Percentiles rank a stretch among this genome's conserved stretches.
These are phyloP conservation scores for Ispidina lecontei DNA, from an alignment of 2,797 vertebrate species.

Conservation along the genomic window DNA sequence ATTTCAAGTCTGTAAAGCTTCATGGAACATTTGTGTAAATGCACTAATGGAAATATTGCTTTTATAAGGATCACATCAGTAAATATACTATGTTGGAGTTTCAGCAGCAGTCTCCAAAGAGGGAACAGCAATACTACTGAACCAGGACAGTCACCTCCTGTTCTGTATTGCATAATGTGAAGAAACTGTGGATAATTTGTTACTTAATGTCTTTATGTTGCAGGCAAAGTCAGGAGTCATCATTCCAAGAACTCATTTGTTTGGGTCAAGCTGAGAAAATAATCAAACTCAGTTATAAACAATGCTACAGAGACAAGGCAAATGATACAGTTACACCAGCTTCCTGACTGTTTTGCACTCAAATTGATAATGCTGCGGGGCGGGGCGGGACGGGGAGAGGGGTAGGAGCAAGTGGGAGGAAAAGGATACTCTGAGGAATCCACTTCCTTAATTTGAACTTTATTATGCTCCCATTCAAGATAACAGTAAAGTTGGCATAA, in stretches of 20 bases:
- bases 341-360: constrained; percentile 2
- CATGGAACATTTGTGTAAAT: neutral
- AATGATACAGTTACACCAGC: neutral
- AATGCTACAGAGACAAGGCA: neutral
- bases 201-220: constrained; percentile 18
- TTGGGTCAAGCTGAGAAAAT: constrained; percentile 58
- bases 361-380: neutral
- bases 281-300: neutral
- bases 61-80: neutral
- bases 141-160: neutral
- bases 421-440: neutral
- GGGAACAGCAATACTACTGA: neutral
- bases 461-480: neutral
- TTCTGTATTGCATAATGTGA: constrained; percentile 12
- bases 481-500: neutral
- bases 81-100: neutral
- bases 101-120: neutral
- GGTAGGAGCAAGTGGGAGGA: neutral
- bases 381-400: no score
- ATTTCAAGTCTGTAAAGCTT: neutral
- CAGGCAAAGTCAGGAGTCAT: constrained; percentile 24
- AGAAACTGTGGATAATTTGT: neutral
- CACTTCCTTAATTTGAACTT: neutral
- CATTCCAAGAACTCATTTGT: constrained; percentile 34
- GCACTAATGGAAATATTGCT: neutral